Evolutionary conservation across 1,140 invertebrate genomes (phyloP), one percentile per base, ranked within the genome.

Genomic region (Papilio helenus): DNA sequence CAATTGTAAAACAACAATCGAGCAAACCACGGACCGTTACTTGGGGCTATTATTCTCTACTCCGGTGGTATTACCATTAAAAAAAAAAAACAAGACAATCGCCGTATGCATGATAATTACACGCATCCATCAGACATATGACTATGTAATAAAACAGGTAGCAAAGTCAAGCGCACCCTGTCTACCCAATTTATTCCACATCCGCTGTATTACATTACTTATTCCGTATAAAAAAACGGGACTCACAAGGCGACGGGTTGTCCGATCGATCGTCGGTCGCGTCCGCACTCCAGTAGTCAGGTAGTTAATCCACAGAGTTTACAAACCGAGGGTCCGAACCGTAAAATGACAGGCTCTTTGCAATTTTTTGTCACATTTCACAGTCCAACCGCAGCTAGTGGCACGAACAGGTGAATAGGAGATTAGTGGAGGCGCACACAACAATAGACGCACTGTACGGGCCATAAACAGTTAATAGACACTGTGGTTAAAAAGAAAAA

Each of bases 361-460:
- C 90, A 91, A 93, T 91, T 93, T 94, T 92, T 94, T 94, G 89
- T 93, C 89, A 94, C 92, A 93, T 93, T 93, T 92, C 91, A 93
- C 89, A 92, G 92, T 92, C 87, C 84, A 89, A 90, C 89, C 91
- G 85, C 89, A 91, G 85, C 84, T 83, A 80, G 84, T 89, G 85
- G 85, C 85, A 84, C 82, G 81, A 78, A 92, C 92, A 94, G 92
- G 92, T 94, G 92, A 89, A 92, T 91, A 92, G 90, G 82, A 88
- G 89, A 93, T 93, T 89, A 93, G 87, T 89, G 83, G 89, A 87
- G 83, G 88, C 86, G 88, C 82, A 89, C 91, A 92, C 88, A 91
- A 93, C 89, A 92, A 92, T 88, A 89, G 89, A 85, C 79, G 86
- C 89, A 92, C 91, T 91, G 86, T 87, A 90, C 88, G 89, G 85